Conservation (phyloP, 1,140 invertebrate species). For the Drosophila lini region DNA sequence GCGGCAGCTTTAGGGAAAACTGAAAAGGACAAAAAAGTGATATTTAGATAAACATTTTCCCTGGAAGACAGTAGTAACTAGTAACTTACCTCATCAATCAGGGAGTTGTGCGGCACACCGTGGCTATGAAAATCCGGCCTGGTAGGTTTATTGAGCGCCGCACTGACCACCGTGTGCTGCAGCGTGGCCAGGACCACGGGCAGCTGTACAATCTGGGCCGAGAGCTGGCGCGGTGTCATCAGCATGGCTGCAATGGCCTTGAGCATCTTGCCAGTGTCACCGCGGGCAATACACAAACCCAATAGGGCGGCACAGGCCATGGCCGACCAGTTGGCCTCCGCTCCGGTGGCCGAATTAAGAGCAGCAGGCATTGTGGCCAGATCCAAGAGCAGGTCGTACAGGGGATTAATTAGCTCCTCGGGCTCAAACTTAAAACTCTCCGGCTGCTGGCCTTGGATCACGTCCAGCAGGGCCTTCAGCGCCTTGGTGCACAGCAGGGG, state of each 20-base stretch:
- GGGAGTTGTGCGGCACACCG: constrained; percentile 92
- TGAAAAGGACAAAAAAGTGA: constrained; percentile 11
- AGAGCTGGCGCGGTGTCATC: constrained; percentile 92
- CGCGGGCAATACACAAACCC: constrained; percentile 95
- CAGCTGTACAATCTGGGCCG: constrained; percentile 93
- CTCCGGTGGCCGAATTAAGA: constrained; percentile 84
- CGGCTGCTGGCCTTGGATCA: constrained; percentile 90
- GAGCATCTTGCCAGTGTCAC: constrained; percentile 96
- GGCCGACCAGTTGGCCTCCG: constrained; percentile 90
- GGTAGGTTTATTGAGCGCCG: constrained; percentile 92
- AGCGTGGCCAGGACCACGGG: constrained; percentile 93
- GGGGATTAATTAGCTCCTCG: constrained; percentile 90
- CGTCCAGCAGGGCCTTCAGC: constrained; percentile 93
- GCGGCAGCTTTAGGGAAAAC: constrained; percentile 64
- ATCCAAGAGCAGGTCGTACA: constrained; percentile 92
- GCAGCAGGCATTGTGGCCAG: constrained; percentile 89
- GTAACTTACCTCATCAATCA: constrained; percentile 88
- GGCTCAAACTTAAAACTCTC: constrained; percentile 87
- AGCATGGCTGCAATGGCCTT: constrained; percentile 93
- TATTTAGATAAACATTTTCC: too few species aligned
- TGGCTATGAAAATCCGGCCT: constrained; percentile 94
- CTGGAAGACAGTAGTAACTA: too few species aligned
- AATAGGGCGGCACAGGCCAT: constrained; percentile 95
- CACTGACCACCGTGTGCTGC: constrained; percentile 95
- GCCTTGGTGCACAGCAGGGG: constrained; percentile 94